These are phyloP conservation scores for Pseudochaenichthys georgianus DNA, from an alignment of 2,797 vertebrate species.

Conservation along the genomic window DNA sequence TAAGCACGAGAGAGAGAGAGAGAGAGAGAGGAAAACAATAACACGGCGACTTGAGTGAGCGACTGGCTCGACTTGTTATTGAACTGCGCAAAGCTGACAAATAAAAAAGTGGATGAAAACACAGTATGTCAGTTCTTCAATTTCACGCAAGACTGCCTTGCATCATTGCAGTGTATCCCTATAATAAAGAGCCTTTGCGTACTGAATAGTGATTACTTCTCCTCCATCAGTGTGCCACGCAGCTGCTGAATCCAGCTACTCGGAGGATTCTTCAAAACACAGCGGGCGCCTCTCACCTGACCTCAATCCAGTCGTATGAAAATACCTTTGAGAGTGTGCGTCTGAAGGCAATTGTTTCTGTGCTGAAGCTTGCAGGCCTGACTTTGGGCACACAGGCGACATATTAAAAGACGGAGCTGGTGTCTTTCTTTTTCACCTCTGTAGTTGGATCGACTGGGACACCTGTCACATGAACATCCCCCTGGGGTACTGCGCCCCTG, in stretches of 20 bases:
- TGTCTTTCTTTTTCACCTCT: slow-evolving; percentile 62
- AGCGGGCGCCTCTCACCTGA: slow-evolving; percentile 33
- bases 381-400: background rate
- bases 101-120: slow-evolving; percentile 81
- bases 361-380: slow-evolving; percentile 20
- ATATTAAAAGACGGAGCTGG: slow-evolving; percentile 48
- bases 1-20: slow-evolving; percentile 20
- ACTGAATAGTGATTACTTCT: slow-evolving; percentile 82
- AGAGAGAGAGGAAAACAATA: slow-evolving; percentile 61
- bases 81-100: slow-evolving; percentile 77
- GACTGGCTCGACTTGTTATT: slow-evolving; percentile 75
- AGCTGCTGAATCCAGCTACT: slow-evolving; percentile 45
- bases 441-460: slow-evolving; percentile 57
- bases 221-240: slow-evolving; percentile 39
- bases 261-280: slow-evolving; percentile 45
- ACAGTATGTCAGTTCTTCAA: slow-evolving; percentile 86
- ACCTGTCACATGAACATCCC: slow-evolving; percentile 65
- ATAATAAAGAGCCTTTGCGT: slow-evolving; percentile 81
- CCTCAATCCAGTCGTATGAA: slow-evolving; percentile 47
- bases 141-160: slow-evolving; percentile 84
- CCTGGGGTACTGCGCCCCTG: slow-evolving; percentile 46
- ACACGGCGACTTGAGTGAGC: slow-evolving; percentile 62
- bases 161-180: slow-evolving; percentile 82
- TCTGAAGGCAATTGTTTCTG: slow-evolving; percentile 20
- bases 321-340: slow-evolving; percentile 22